Evolutionary conservation across 2,797 vertebrate species (phyloP), one percentile per base, ranked within the genome.

Genomic region (Lycodopsis pacificus): DNA sequence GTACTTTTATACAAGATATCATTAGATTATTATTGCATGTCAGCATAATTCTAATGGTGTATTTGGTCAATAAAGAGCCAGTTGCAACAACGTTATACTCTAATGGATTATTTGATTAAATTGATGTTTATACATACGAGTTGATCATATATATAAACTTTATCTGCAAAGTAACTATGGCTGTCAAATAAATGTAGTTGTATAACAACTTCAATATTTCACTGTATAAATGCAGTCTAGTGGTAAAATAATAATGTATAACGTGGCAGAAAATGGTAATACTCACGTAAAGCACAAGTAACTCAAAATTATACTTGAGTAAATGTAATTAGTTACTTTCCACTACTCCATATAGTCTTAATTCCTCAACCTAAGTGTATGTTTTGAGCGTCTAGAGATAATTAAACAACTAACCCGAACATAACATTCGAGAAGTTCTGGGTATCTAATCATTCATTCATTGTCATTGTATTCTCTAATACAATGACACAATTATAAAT

Each of bases 11-110:
- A 56, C 0, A 15, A 30, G 30, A 54, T 54, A 7, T 15, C 27
- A 56, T 56, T 56, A 32, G 54, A 57, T 57, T 32, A 32, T 57
- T 57, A 32, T 57, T 30, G 54, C 30, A 57, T 57, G 17, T 57
- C 3, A 57, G 32, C 32, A 34, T 7, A 1, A 34, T 34, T 34
- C 32, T 34, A 34, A 7, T 7, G 7, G 32, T 34, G 32, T 34
- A 34, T 34, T 34, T 7, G 7, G 32, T 34, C 7, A 34, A 34
- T 34, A 34, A 2, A 34, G 32, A 34, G 32, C 32, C 32, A 34
- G 32, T 34, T 34, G 32, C 7, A 34, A 34, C 32, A 32, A 34
- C 1, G 1, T 46, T 11, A 70, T 4, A 70, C 3, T 30, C 7
- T 30, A 58, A 20, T n/a, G 25, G 19, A 4, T 32, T n/a, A 14